Conservation (phyloP, 2,888 invertebrate species). For the Crocallis elinguaria region DNA sequence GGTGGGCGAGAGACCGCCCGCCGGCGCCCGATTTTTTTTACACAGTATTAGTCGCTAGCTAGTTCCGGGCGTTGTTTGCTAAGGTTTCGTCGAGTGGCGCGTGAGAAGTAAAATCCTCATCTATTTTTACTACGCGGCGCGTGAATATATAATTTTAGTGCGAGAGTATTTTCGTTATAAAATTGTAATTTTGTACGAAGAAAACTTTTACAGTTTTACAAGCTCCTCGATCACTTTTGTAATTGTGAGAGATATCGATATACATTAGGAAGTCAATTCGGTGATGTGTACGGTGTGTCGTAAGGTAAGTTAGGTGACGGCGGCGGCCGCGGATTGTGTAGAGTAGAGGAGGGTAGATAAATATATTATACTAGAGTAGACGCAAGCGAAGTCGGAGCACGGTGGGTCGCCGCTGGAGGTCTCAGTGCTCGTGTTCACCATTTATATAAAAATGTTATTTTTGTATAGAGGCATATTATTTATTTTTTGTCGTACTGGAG, state of each 20-base stretch:
- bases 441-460: constrained; percentile 74
- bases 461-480: constrained; percentile 83
- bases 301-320: constrained; percentile 31
- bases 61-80: constrained; percentile 43
- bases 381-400: constrained; percentile 33
- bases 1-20: not conserved
- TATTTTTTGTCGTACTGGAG: constrained; percentile 73
- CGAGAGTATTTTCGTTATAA: constrained; percentile 68
- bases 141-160: constrained; percentile 56
- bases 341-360: constrained; percentile 36
- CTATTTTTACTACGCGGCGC: constrained; percentile 72
- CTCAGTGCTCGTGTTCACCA: constrained; percentile 79
- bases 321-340: constrained; percentile 41
- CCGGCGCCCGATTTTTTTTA: constrained; percentile 1
- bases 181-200: constrained; percentile 74
- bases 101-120: constrained; percentile 45
- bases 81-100: constrained; percentile 55
- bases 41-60: constrained; percentile 57
- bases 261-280: constrained; percentile 69
- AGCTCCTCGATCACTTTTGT: constrained; percentile 79
- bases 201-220: constrained; percentile 71
- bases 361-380: constrained; percentile 37
- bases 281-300: constrained; percentile 34
- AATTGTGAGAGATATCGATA: constrained; percentile 73
- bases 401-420: constrained; percentile 48